These are phyloP conservation scores for Nothoprocta pentlandii DNA, from an alignment of 2,113 vertebrate species.

Conservation along the genomic window DNA sequence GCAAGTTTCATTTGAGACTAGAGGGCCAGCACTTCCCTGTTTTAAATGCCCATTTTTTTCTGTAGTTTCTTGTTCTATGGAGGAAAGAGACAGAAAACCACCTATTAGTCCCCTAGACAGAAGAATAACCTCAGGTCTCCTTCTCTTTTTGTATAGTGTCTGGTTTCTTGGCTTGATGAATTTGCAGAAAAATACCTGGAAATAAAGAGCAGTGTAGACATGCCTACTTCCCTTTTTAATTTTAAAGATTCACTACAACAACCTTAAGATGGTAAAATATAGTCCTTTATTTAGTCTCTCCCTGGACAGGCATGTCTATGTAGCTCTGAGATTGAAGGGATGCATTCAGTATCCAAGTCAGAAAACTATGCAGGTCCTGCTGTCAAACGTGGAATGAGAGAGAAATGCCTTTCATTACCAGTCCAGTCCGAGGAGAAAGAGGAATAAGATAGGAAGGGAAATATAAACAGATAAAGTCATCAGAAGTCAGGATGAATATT, in stretches of 20 bases:
- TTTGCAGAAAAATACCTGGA: background rate
- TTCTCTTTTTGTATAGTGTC: background rate
- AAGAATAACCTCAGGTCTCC: background rate
- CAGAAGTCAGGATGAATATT: background rate
- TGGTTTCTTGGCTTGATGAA: background rate
- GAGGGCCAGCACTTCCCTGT: background rate
- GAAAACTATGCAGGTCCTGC: conserved; percentile 23
- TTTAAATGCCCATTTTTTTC: background rate
- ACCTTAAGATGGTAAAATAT: background rate
- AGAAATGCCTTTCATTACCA: conserved; percentile 29
- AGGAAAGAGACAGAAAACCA: background rate
- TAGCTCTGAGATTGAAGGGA: conserved; percentile 40
- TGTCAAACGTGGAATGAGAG: background rate
- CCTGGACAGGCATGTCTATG: background rate
- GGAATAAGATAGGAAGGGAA: background rate
- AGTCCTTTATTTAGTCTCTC: conserved; percentile 55
- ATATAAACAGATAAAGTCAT: conserved; percentile 48
- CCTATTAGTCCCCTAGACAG: background rate
- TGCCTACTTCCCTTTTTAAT: background rate
- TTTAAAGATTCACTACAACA: background rate
- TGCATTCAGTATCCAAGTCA: conserved; percentile 41
- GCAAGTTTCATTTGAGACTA: background rate
- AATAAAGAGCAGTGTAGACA: background rate
- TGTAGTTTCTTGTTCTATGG: background rate
- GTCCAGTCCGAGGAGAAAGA: background rate